Percentiles rank a stretch among this genome's conserved stretches.
Conservation (phyloP, 2,797 vertebrate species). For the Lagorchestes hirsutus region DNA sequence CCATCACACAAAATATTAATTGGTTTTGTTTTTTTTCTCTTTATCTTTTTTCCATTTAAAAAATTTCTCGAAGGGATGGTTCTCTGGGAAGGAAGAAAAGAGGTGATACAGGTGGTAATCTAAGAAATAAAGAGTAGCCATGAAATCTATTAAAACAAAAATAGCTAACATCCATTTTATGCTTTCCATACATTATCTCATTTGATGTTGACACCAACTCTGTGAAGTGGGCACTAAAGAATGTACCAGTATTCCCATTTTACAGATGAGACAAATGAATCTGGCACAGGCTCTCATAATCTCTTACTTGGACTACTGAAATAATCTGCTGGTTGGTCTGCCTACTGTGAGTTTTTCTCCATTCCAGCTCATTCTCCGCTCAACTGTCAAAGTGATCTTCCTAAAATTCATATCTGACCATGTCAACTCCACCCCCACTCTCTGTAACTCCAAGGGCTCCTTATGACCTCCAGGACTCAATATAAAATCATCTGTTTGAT, state of each 20-base stretch:
- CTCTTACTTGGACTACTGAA: too few species aligned
- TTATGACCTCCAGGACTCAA: not conserved
- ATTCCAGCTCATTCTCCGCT: not conserved
- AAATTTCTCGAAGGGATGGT: not conserved
- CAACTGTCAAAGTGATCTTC: not conserved
- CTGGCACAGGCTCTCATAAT: too few species aligned
- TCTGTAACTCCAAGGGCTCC: not conserved
- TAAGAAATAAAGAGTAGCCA: too few species aligned
- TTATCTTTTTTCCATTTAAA: not conserved
- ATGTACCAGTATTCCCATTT: too few species aligned
- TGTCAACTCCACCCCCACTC: not conserved
- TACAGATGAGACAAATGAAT: not conserved
- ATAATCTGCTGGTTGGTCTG: not conserved
- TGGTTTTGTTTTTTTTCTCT: not conserved
- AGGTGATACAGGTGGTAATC: too few species aligned
- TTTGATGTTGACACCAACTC: not conserved
- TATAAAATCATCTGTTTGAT: not conserved
- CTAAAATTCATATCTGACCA: not conserved
- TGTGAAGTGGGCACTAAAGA: rapidly evolving
- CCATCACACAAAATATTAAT: not conserved
- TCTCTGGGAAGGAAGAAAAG: too few species aligned
- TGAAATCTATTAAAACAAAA: too few species aligned
- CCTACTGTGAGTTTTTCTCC: not conserved
- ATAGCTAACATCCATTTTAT: not conserved
- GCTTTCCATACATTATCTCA: not conserved